Evolutionary conservation across 2,888 invertebrate genomes (phyloP), one percentile per base, ranked within the genome.

Genomic region (Maniola hyperantus): DNA sequence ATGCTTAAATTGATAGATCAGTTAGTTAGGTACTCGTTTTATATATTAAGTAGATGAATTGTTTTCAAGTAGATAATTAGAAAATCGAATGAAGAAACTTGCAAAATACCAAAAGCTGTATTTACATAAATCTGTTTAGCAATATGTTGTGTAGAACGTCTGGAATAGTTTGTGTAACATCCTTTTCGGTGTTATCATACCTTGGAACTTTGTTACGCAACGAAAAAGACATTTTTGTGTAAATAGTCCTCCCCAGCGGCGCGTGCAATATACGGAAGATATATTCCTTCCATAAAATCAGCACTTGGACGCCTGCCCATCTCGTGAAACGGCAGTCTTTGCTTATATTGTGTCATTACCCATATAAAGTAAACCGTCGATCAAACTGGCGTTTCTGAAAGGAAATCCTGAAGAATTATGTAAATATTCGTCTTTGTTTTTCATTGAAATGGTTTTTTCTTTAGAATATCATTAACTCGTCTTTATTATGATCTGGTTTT

Each of bases 241-340:
- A 67, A 65, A 65, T 62, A 13, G 20, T 48, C 44, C 20, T 55
- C 51, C 26, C 59, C 53, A 63, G 59, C 66, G 26, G 59, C 66
- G 26, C 60, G 54, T 62, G 66, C 51, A 68, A 68, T 64, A 66
- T 65, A 46, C 62, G 33, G 50, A 71, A 48, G 48, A 68, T 65
- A 66, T 66, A 64, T 68, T 64, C 66, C 58, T 64, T 72, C 73
- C 74, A 71, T 72, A 76, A 77, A 78, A 81, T 79, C 77, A 77
- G 74, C 68, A 75, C 68, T 83, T 84, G 83, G 83, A 83, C 75
- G 70, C 68, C 64, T 81, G 83, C 83, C 83, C 81, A 74, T 70
- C 66, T 74, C 61, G 71, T 72, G 73, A 75, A 74, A 74, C 68
- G 66, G 71, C 69, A 73, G 73, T 76, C 72, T 77, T 72, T 70